These are phyloP conservation scores for Plagiodera versicolora DNA, from an alignment of 2,888 invertebrate species.

Conservation along the genomic window DNA sequence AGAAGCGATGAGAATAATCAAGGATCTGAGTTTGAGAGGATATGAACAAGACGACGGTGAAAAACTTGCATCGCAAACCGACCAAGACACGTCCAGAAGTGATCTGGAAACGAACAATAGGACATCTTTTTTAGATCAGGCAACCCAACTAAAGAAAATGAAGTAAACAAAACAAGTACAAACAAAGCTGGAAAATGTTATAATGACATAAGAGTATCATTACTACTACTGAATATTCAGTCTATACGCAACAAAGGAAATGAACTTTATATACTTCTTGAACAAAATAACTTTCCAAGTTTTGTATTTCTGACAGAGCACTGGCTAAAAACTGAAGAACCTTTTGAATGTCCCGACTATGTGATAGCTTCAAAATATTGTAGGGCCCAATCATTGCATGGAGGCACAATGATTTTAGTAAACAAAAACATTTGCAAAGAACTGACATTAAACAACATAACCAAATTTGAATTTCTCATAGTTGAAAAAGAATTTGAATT, in stretches of 20 bases:
- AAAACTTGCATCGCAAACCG: neutral
- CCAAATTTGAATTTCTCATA: neutral
- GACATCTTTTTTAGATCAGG: too few species aligned
- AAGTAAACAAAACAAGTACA: too few species aligned
- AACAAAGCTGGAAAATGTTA: neutral
- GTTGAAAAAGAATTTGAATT: neutral
- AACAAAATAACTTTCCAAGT: neutral
- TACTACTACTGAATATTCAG: neutral
- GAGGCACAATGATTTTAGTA: neutral
- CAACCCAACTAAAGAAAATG: too few species aligned
- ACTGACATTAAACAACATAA: neutral
- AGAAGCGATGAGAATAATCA: neutral
- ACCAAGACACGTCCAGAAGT: neutral
- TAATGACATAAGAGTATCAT: neutral
- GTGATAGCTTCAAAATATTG: neutral
- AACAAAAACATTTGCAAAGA: neutral
- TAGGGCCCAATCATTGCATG: neutral
- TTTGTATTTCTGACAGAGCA: neutral
- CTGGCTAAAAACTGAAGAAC: neutral
- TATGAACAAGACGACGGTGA: neutral
- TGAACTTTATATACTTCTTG: conserved; percentile 1
- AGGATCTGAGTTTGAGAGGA: neutral
- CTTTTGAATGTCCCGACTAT: neutral
- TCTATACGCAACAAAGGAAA: neutral
- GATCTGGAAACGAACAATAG: neutral